These are phyloP conservation scores for Homarus americanus DNA, from an alignment of 1,140 invertebrate species.

Conservation along the genomic window DNA sequence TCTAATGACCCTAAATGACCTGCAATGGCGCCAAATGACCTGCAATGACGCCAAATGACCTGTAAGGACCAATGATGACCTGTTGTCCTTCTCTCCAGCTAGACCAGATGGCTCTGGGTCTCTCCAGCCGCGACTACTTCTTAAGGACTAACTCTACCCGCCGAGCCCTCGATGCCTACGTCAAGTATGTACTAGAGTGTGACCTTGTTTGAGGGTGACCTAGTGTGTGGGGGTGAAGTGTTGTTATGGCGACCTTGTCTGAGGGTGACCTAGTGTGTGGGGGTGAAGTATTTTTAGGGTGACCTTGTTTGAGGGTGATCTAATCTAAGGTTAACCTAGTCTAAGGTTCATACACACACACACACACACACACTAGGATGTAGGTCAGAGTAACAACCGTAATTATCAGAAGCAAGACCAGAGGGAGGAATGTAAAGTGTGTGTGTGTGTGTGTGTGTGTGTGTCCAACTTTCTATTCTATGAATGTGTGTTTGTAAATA, in stretches of 20 bases:
- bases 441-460: too few relatives aligned
- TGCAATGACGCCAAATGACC: background rate
- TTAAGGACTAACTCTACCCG: conserved; percentile 80
- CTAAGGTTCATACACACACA: too few relatives aligned
- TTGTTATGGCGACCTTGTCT: background rate
- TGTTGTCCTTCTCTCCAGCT: conserved; percentile 80
- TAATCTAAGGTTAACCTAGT: too few relatives aligned
- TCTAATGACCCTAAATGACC: too few relatives aligned
- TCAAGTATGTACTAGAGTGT: conserved; percentile 50
- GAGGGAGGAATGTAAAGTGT: too few relatives aligned
- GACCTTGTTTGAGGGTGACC: background rate
- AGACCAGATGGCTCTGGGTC: conserved; percentile 88
- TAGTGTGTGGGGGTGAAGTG: too few relatives aligned
- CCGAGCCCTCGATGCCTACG: conserved; percentile 84
- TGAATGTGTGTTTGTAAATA: too few relatives aligned
- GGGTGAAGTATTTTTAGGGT: background rate
- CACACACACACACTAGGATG: too few relatives aligned
- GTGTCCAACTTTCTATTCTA: too few relatives aligned
- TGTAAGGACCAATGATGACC: background rate
- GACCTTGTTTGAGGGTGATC: background rate
- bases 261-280: background rate
- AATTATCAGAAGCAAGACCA: too few relatives aligned
- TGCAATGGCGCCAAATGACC: too few relatives aligned
- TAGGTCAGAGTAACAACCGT: too few relatives aligned
- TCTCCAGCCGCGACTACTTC: conserved; percentile 90